Conservation (phyloP, 2,888 invertebrate species). For the Cataglyphis altisquamis region DNA sequence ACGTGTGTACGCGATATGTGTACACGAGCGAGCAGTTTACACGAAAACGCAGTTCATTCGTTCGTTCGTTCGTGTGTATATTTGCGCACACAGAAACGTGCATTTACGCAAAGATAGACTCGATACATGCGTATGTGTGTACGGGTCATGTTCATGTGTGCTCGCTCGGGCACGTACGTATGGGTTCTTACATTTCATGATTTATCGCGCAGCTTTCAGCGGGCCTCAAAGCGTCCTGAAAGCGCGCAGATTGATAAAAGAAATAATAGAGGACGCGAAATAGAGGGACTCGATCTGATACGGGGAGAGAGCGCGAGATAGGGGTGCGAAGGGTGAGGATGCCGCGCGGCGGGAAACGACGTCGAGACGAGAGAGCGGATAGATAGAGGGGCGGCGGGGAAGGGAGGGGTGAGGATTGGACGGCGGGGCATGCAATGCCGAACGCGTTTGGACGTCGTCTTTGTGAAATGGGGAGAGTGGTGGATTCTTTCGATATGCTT, state of each 20-base stretch:
- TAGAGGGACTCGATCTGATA: conserved; percentile 84
- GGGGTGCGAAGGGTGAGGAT: conserved; percentile 60
- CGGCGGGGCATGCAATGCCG: conserved; percentile 38
- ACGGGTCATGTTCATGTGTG: conserved; percentile 5
- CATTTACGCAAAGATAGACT: conserved; percentile 4
- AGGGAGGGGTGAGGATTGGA: conserved; percentile 55
- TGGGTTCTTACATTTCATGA: conserved; percentile 86
- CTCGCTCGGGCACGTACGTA: conserved; percentile 63
- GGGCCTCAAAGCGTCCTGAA: conserved; percentile 84
- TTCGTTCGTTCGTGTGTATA: conserved; percentile 26
- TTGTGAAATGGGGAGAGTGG: conserved; percentile 66
- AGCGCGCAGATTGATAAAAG: conserved; percentile 86
- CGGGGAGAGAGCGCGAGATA: conserved; percentile 64
- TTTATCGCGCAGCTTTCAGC: conserved; percentile 86
- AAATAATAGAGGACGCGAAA: conserved; percentile 85
- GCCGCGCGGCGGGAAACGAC: conserved; percentile 62
- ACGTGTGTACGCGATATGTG: conserved; percentile 16
- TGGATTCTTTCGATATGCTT: conserved; percentile 76
- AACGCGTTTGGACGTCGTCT: conserved; percentile 59
- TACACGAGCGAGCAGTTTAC: conserved; percentile 46
- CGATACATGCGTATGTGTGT: conserved; percentile 22
- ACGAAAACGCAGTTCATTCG: conserved; percentile 47
- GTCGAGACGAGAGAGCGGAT: conserved; percentile 51
- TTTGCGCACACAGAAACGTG: neutral
- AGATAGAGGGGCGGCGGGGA: conserved; percentile 22